Percentiles rank a stretch among this genome's conserved stretches.
Conservation (phyloP, 2,113 vertebrate genomes). For the Excalfactoria chinensis region DNA sequence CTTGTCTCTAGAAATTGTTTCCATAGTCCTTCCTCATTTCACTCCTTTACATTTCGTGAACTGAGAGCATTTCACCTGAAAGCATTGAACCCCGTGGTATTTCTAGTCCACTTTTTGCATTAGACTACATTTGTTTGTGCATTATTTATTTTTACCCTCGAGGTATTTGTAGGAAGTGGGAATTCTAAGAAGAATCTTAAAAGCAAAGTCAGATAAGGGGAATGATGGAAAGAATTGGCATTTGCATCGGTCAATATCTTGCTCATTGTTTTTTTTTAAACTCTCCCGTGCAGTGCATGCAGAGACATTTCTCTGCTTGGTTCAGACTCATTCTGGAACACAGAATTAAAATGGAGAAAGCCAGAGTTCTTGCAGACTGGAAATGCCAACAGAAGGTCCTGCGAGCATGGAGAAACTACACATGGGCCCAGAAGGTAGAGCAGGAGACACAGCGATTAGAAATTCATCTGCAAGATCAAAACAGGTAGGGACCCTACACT, state of each 20-base stretch:
- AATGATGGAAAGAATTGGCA: neutral
- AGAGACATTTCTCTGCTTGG: constrained; percentile 91
- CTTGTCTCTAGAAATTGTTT: neutral
- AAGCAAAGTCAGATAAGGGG: neutral
- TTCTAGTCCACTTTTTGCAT: neutral
- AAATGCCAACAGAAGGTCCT: constrained; percentile 86
- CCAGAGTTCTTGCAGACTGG: constrained; percentile 88
- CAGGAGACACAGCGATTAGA: constrained; percentile 80
- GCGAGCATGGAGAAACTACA: constrained; percentile 85
- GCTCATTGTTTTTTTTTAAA: constrained; percentile 35
- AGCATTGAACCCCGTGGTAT: neutral
- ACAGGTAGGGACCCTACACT: constrained; percentile 79
- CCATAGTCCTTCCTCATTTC: neutral
- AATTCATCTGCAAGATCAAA: constrained; percentile 82
- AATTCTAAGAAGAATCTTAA: neutral
- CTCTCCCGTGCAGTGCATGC: constrained; percentile 83
- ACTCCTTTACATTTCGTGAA: neutral
- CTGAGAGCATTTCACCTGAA: neutral
- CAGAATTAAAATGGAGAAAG: constrained; percentile 87
- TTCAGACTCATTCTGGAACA: constrained; percentile 84
- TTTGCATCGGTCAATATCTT: neutral
- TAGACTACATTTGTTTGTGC: neutral
- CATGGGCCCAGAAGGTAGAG: constrained; percentile 79
- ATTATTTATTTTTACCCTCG: neutral
- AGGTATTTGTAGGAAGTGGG: neutral